These are phyloP conservation scores for Arrhamphus sclerolepis DNA, from an alignment of 2,797 vertebrate species.

Conservation along the genomic window DNA sequence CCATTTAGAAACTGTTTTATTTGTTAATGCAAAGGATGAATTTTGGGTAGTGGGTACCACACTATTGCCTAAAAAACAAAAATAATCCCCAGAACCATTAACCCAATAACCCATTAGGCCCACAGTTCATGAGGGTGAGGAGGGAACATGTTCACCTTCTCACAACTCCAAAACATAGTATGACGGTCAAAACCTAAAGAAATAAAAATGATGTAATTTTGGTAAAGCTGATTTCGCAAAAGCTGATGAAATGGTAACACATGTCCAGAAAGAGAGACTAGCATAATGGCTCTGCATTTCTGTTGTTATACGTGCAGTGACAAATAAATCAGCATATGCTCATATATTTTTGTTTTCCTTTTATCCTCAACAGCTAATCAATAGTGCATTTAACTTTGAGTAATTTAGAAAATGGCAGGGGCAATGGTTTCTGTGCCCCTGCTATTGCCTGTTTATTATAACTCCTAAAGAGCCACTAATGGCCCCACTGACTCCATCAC, in stretches of 20 bases:
- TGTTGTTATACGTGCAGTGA: slow-evolving; percentile 7
- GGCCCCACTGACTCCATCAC: slow-evolving; percentile 35
- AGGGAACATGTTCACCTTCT: too few relatives aligned
- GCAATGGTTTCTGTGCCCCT: slow-evolving; percentile 26
- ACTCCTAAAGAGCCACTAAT: slow-evolving; percentile 54
- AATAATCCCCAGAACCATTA: too few relatives aligned
- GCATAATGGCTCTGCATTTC: neutral
- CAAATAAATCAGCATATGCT: slow-evolving; percentile 12
- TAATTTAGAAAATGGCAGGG: slow-evolving; percentile 44
- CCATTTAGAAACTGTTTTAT: too few relatives aligned
- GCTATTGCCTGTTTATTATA: slow-evolving; percentile 54
- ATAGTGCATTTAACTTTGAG: slow-evolving; percentile 55
- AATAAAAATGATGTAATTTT: neutral
- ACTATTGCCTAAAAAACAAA: too few relatives aligned
- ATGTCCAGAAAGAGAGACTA: neutral
- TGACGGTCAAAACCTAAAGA: too few relatives aligned
- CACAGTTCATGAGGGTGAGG: too few relatives aligned
- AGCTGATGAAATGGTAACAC: neutral
- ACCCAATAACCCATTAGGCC: too few relatives aligned
- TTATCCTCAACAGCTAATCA: slow-evolving; percentile 47
- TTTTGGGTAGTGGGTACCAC: too few relatives aligned
- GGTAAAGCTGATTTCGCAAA: neutral
- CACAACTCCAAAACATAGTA: too few relatives aligned
- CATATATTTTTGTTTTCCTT: slow-evolving; percentile 37
- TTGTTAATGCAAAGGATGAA: too few relatives aligned